Percentiles rank a stretch among this genome's conserved stretches.
phyloP scores from a whole-genome alignment of 1,140 invertebrate genomes.

The Meteorus sp. region DNA sequence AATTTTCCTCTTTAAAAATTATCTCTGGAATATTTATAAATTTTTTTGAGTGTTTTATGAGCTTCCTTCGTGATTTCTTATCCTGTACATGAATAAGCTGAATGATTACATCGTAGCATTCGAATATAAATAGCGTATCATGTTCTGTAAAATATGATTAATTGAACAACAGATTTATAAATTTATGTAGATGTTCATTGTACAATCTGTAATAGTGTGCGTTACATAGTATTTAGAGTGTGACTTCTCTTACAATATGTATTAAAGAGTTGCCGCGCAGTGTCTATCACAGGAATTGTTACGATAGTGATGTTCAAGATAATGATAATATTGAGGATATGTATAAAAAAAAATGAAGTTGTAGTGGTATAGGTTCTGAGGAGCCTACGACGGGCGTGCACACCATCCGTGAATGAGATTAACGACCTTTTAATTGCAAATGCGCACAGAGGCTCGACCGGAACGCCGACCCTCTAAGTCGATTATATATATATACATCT shows the following conservation, averaged over 20 bases:
- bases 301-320: slow-evolving; percentile 26
- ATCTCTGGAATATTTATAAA: not conserved
- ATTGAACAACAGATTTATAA: slow-evolving; percentile 7
- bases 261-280: slow-evolving; percentile 37
- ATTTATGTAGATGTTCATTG: slow-evolving; percentile 32
- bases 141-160: not conserved
- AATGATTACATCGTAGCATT: not conserved
- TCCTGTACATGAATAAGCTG: not conserved
- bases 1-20: not conserved
- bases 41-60: not conserved
- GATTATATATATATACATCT: slow-evolving; percentile 8
- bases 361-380: too few species aligned
- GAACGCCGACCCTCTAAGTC: slow-evolving; percentile 27
- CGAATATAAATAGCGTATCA: not conserved
- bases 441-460: slow-evolving; percentile 17
- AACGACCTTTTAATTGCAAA: slow-evolving; percentile 48
- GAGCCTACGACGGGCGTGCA: slow-evolving; percentile 17
- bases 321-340: too few species aligned
- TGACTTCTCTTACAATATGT: slow-evolving; percentile 42
- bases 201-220: slow-evolving; percentile 36
- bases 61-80: not conserved
- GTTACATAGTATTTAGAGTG: slow-evolving; percentile 50
- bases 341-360: too few species aligned
- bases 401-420: slow-evolving; percentile 36
- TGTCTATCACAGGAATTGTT: slow-evolving; percentile 15